Evolutionary conservation across 2,888 invertebrate genomes (phyloP), one percentile per base, ranked within the genome.

Genomic region (Melanostoma mellinum): DNA sequence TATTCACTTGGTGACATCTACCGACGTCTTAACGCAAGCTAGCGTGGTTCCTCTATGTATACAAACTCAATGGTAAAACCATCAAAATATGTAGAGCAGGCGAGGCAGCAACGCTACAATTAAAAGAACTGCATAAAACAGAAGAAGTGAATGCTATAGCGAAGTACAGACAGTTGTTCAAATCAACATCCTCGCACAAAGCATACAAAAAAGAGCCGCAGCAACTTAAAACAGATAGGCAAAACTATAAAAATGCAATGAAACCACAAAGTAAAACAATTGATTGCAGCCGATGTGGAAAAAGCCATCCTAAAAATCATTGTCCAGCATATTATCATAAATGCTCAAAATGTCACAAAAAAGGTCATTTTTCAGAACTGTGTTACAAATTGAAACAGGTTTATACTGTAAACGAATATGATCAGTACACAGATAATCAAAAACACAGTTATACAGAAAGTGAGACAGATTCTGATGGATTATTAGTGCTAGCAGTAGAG

Each of bases 61-160:
- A n/a, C n/a, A n/a, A n/a, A n/a, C n/a, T n/a, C n/a, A n/a, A n/a
- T n/a, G n/a, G 2, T 1, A 73, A 38, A 56, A 40, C 55, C 1
- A 38, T 73, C 2, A 32, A 63, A 55, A 53, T 73, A 55, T 63
- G 73, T 48, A 53, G 48, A 65, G 56, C 73, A 36, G 56, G 65
- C 10, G 73, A 74, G 48, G 48, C 48, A 9, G 42, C 65, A 56
- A 65, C 52, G 44, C 30, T 60, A 46, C 61, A 72, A 36, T 44
- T 52, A 46, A 61, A 72, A 46, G 61, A 63, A 33, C 5, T 56
- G 48, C 56, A 65, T 61, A 65, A 65, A 48, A 5, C 48, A 4
- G 38, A 73, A 10, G 53, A 61, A 36, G 35, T 44, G 20, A 55
- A 63, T 46, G 67, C 67, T 4, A 53, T 53, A 35, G 10, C 53